Evolutionary conservation across 1,140 invertebrate genomes (phyloP).

Genomic region (Apocrypta bakeri): DNA sequence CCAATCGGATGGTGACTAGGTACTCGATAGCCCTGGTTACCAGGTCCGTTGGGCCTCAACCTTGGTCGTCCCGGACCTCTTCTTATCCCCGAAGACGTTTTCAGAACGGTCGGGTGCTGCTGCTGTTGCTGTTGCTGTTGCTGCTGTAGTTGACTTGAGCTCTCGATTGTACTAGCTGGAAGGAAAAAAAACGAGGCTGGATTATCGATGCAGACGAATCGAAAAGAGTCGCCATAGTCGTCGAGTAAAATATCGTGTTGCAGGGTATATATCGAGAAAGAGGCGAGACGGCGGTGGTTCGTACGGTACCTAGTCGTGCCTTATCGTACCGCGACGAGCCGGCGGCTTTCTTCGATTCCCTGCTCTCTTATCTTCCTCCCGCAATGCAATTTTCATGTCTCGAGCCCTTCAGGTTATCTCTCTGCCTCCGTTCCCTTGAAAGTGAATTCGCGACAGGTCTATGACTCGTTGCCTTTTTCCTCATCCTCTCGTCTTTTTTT

Average conservation of each 20-base stretch:
- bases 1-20: slow-evolving; percentile 64
- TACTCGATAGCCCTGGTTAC: slow-evolving; percentile 76
- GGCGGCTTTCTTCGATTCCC: slow-evolving; percentile 44
- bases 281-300: slow-evolving; percentile 22
- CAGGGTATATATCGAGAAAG: slow-evolving; percentile 28
- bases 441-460: slow-evolving; percentile 17
- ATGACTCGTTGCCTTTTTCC: slow-evolving; percentile 16
- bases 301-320: slow-evolving; percentile 44
- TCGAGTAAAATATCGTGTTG: slow-evolving; percentile 47
- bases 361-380: slow-evolving; percentile 35
- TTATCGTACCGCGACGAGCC: slow-evolving; percentile 40
- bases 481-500: neutral
- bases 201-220: neutral
- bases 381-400: slow-evolving; percentile 49
- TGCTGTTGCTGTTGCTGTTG: slow-evolving; percentile 9
- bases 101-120: slow-evolving; percentile 36
- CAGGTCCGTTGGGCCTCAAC: slow-evolving; percentile 78
- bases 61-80: slow-evolving; percentile 86
- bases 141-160: neutral
- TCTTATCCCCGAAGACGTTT: slow-evolving; percentile 75
- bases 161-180: neutral
- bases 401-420: slow-evolving; percentile 18
- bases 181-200: neutral
- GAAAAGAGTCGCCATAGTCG: neutral
- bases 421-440: neutral